Conservation (phyloP, 1,140 invertebrate species). For the Bilobella aurantiaca region DNA sequence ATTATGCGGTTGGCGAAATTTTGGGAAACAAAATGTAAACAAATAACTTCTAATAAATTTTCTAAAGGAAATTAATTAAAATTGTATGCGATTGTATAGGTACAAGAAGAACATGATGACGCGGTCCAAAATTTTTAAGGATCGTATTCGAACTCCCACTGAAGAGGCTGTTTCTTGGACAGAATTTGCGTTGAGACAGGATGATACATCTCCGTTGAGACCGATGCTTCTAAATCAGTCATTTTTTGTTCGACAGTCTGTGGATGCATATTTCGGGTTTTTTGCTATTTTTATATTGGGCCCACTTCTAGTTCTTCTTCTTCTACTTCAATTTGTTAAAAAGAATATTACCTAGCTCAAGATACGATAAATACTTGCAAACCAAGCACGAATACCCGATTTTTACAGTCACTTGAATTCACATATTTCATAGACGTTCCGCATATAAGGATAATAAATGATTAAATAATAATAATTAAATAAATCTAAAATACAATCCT, state of each 20-base stretch:
- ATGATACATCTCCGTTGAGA: conserved; percentile 19
- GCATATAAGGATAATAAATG: too few relatives aligned
- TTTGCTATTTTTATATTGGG: background rate
- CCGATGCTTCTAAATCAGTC: conserved; percentile 5
- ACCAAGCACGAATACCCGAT: too few relatives aligned
- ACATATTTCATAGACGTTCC: too few relatives aligned
- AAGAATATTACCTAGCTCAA: too few relatives aligned
- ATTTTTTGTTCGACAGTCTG: background rate
- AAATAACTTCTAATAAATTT: background rate
- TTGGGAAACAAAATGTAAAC: conserved; percentile 5
- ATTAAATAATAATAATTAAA: too few relatives aligned
- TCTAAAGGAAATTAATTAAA: too few relatives aligned
- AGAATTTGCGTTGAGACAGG: conserved; percentile 29
- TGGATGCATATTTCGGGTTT: background rate
- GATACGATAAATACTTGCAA: too few relatives aligned
- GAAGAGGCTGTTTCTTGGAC: conserved; percentile 19
- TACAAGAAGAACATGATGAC: conserved; percentile 13
- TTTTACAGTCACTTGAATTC: too few relatives aligned
- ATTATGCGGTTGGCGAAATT: conserved; percentile 4
- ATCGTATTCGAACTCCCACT: conserved; percentile 12
- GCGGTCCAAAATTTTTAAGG: conserved; percentile 15
- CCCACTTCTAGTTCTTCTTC: too few relatives aligned
- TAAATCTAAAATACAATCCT: too few relatives aligned
- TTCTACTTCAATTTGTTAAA: too few relatives aligned
- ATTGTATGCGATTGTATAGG: background rate